phyloP scores from a whole-genome alignment of 2,888 invertebrate species.

The Atethmia centrago region DNA sequence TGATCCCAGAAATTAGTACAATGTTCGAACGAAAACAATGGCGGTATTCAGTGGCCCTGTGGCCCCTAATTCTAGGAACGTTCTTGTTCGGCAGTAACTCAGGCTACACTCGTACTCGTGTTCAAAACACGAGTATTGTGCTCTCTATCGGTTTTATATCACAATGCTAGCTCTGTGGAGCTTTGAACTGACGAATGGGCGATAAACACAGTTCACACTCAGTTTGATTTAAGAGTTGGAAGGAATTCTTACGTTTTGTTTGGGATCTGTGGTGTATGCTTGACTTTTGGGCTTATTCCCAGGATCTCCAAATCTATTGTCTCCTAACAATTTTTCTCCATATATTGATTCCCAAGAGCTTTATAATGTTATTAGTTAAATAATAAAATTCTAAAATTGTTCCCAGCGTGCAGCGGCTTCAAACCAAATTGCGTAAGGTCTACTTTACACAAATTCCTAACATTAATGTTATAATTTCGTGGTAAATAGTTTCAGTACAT shows the following conservation, averaged over 20 bases:
- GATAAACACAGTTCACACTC: constrained; percentile 22
- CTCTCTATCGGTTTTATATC: constrained; percentile 51
- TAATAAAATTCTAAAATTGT: too few relatives aligned
- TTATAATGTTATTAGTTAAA: too few relatives aligned
- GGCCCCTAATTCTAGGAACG: constrained; percentile 57
- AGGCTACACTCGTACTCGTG: constrained; percentile 14
- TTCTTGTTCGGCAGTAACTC: constrained; percentile 31
- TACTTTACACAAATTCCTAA: too few relatives aligned
- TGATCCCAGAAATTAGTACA: constrained; percentile 50
- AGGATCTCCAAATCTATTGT: too few relatives aligned
- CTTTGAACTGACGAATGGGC: constrained; percentile 38
- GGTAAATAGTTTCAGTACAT: too few relatives aligned
- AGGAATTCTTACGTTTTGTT: not conserved
- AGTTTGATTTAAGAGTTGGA: constrained; percentile 24
- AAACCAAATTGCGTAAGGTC: too few relatives aligned
- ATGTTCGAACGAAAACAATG: constrained; percentile 57
- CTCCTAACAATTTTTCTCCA: too few relatives aligned
- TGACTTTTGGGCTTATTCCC: too few relatives aligned
- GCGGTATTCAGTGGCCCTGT: constrained; percentile 41
- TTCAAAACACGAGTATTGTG: constrained; percentile 45
- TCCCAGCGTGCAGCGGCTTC: too few relatives aligned
- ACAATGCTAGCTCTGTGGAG: constrained; percentile 55
- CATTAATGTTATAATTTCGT: too few relatives aligned
- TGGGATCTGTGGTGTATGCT: not conserved
- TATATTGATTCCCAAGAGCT: too few relatives aligned